A percentile compares a stretch with the other conserved stretches of the same genome.
These are phyloP conservation scores for Isoperla grammatica DNA, from an alignment of 2,888 invertebrate species.

Conservation along the genomic window DNA sequence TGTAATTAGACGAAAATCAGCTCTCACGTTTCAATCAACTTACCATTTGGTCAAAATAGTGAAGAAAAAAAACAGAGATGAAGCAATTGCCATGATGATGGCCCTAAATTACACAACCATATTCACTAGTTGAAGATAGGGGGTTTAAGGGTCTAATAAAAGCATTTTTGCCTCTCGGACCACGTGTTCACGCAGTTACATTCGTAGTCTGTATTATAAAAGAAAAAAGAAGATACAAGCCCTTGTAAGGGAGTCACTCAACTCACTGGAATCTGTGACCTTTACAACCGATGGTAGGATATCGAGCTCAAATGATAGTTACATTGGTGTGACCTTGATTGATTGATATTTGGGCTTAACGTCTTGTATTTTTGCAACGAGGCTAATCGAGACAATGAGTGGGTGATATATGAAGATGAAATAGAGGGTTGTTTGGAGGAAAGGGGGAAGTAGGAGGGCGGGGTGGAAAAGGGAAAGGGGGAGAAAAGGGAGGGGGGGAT, in stretches of 20 bases:
- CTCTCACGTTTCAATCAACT: not conserved
- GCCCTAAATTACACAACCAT: conserved; percentile 1
- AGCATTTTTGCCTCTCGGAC: not conserved
- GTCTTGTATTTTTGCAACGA: no score
- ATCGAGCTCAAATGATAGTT: conserved; percentile 5
- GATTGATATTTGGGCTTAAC: no score
- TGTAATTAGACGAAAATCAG: not conserved
- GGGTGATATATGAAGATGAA: no score
- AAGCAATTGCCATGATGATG: conserved; percentile 5
- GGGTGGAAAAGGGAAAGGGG: no score
- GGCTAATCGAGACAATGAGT: no score
- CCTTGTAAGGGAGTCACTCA: not conserved
- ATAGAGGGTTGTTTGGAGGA: no score
- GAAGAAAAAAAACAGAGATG: not conserved
- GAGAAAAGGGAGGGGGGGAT: no score
- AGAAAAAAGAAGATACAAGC: not conserved
- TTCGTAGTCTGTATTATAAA: conserved; percentile 2
- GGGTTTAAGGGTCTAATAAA: not conserved
- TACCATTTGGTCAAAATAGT: not conserved
- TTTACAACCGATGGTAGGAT: conserved; percentile 2
- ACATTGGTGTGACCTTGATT: not conserved
- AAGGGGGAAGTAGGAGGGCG: no score
- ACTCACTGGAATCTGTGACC: not conserved
- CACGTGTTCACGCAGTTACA: not conserved
- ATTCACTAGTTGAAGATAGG: not conserved